Evolutionary conservation across 1,140 invertebrate species (phyloP).

Genomic region (Cyclargus thomasi): DNA sequence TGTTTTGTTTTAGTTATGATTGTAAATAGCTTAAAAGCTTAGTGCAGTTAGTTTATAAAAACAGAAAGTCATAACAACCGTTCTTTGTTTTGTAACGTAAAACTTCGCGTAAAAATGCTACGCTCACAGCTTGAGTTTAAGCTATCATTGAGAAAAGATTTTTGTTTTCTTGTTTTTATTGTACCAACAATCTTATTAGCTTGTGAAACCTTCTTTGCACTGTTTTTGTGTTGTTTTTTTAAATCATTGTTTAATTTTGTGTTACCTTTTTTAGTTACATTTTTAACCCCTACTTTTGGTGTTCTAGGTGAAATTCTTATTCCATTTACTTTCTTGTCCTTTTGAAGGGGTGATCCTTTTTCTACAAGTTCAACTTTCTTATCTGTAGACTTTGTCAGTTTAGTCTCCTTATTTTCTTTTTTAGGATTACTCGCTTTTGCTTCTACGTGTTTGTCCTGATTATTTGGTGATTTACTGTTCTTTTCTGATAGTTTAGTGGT

Average conservation of each 20-base stretch:
- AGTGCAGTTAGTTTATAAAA: neutral
- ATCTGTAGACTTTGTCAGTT: neutral
- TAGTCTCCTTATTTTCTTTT: neutral
- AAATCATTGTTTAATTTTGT: neutral
- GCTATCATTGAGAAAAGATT: neutral
- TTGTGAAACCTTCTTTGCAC: neutral
- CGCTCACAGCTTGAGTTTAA: neutral
- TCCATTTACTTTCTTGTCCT: neutral
- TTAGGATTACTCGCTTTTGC: neutral
- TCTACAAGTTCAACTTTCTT: constrained; percentile 4
- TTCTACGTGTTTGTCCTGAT: neutral
- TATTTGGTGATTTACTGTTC: too few relatives aligned
- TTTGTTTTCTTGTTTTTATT: neutral
- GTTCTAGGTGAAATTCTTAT: neutral
- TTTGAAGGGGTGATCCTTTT: neutral
- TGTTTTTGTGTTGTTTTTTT: neutral
- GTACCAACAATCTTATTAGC: neutral
- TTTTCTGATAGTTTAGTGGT: too few relatives aligned
- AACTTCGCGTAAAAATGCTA: constrained; percentile 5
- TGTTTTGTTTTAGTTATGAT: too few relatives aligned
- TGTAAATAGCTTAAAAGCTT: neutral
- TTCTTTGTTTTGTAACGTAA: neutral
- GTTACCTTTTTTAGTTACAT: neutral
- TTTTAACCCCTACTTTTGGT: neutral
- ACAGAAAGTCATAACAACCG: neutral